Percentiles rank a stretch among this genome's conserved stretches.
These are phyloP conservation scores for Bombus confusus DNA, from an alignment of 1,140 invertebrate species.

Conservation along the genomic window DNA sequence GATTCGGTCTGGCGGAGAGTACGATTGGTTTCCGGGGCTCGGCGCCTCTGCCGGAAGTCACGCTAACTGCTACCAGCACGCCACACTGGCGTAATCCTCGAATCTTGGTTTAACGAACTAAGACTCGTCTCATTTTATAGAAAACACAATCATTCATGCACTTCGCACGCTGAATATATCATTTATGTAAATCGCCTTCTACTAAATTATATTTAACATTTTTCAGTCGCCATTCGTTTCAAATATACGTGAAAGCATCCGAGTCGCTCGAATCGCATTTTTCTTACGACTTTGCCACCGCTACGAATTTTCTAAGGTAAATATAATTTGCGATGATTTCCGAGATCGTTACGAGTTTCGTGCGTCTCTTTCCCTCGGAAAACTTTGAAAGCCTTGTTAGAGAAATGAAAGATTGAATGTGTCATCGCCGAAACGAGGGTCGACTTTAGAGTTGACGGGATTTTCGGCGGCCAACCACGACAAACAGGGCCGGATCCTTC, in stretches of 20 bases:
- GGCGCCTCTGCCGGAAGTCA: slow-evolving; percentile 74
- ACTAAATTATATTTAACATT: background rate
- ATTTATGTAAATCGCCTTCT: background rate
- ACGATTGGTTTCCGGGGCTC: slow-evolving; percentile 74
- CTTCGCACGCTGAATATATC: background rate
- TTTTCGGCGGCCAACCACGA: slow-evolving; percentile 59
- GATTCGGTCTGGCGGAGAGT: slow-evolving; percentile 71
- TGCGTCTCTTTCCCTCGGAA: background rate
- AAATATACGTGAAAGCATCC: rapidly evolving
- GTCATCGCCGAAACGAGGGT: slow-evolving; percentile 54
- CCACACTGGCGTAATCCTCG: slow-evolving; percentile 55
- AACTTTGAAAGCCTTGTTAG: slow-evolving; percentile 38
- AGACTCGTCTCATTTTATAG: slow-evolving; percentile 14
- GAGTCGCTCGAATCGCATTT: no score
- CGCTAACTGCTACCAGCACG: slow-evolving; percentile 68
- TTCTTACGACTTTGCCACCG: no score
- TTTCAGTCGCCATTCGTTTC: no score
- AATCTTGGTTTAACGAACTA: slow-evolving; percentile 26
- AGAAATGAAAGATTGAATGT: slow-evolving; percentile 54
- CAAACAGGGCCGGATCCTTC: slow-evolving; percentile 58
- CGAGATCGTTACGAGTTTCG: background rate
- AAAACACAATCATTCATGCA: slow-evolving; percentile 40
- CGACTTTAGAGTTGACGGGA: slow-evolving; percentile 60
- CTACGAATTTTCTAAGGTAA: background rate
- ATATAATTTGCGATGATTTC: background rate